phyloP scores from a whole-genome alignment of 2,797 vertebrate species.

The Danionella dracula region DNA sequence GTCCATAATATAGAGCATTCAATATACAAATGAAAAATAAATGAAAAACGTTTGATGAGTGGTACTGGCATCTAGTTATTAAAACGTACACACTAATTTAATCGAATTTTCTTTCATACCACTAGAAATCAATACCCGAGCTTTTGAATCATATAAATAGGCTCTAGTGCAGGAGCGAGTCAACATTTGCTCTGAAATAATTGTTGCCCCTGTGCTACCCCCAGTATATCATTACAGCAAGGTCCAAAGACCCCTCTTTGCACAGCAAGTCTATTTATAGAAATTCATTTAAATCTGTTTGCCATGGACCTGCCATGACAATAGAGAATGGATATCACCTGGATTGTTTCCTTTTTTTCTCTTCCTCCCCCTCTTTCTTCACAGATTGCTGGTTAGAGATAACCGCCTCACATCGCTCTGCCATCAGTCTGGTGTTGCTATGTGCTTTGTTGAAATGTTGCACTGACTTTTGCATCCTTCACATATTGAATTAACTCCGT shows the following conservation, averaged over 20 bases:
- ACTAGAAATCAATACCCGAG: background rate
- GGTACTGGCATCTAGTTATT: too few species aligned
- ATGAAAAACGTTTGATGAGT: too few species aligned
- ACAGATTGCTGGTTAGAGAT: constrained; percentile 30
- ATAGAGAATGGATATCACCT: constrained; percentile 37
- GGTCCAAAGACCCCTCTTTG: constrained; percentile 18
- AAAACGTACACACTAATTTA: background rate
- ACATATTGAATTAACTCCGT: constrained; percentile 32
- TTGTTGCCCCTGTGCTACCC: background rate
- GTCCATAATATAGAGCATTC: too few species aligned
- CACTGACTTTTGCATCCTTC: constrained; percentile 14
- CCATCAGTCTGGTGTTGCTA: constrained; percentile 30
- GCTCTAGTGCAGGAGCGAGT: background rate
- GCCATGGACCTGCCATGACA: constrained; percentile 24
- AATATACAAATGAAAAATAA: too few species aligned
- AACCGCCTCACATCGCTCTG: constrained; percentile 14
- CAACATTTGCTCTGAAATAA: constrained; percentile 23
- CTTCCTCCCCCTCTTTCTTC: background rate
- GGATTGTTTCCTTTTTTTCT: background rate
- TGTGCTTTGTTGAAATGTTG: constrained; percentile 7
- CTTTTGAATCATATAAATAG: background rate
- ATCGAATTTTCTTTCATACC: background rate
- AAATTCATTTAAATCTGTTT: constrained; percentile 47
- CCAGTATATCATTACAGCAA: constrained; percentile 20
- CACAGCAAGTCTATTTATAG: constrained; percentile 47